Base-by-base conservation (phyloP, 1,140 invertebrate genomes). In the Neodiprion fabricii region DNA sequence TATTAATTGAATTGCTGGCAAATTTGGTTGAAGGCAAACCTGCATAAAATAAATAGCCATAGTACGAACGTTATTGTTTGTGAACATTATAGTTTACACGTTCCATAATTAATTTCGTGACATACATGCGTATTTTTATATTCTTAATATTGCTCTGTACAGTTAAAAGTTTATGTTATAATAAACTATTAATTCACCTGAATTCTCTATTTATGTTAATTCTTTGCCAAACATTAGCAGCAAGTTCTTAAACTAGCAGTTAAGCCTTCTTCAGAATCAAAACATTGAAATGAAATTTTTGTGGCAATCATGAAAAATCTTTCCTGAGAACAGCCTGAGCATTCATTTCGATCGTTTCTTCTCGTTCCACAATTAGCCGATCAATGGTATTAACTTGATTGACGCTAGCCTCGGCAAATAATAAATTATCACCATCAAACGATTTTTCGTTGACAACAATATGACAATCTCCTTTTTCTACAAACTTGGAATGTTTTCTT, bases 401-500 rank as follows among this genome's bases (percentile, higher is more conserved):
- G 40, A 47, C n/a, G 68, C 69, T 28, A 77, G 69, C 49, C 14
- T 77, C 75, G n/a, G 48, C 23, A 40, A 67, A 66, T 17, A 21
- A 53, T 17, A 40, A 17, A 28, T 40, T 67, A 61, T 74, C 48
- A 9, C 53, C 28, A 11, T 50, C 21, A 21, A 73, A n/a, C 14
- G 75, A 48, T 66, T 75, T 69, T n/a, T 75, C 65, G 7, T 75
- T 67, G 17, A 75, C 74, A 12, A 73, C 48, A 67, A 73, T n/a
- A 10, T 7, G 9, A 14, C 47, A 11, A 70, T 70, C 68, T 23
- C 17, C 12, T 70, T 70, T 28, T 14, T 70, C 68, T 14, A 70
- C 47, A 21, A 12, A 48, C 61, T 74, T 68, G 9, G 69, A 9
- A 68, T 79, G 78, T 74, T 78, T 79, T 66, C 78, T 71, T 14